Conservation (phyloP, 1,140 invertebrate genomes). For the Drosophila pseudoananassae region DNA sequence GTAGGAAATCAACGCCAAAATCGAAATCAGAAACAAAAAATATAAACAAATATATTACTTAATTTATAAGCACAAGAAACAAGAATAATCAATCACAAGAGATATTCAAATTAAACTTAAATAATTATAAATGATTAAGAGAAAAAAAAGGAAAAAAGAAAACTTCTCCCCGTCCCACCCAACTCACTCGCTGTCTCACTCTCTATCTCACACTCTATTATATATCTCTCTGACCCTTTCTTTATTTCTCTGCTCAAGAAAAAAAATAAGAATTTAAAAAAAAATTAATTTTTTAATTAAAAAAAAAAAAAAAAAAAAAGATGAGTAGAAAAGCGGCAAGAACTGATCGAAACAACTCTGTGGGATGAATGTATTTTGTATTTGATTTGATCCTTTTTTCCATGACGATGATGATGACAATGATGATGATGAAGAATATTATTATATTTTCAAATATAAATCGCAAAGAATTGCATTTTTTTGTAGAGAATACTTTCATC, state of each 20-base stretch:
- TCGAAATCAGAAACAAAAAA: conserved; percentile 6
- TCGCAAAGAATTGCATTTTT: conserved; percentile 24
- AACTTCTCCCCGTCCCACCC: neutral
- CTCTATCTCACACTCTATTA: conserved; percentile 1
- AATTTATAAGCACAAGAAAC: conserved; percentile 41
- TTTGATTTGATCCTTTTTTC: conserved; percentile 22
- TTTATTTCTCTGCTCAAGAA: conserved; percentile 4
- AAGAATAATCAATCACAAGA: conserved; percentile 21
- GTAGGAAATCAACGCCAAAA: conserved; percentile 28
- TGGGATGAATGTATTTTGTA: conserved; percentile 46
- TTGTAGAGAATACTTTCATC: conserved; percentile 14
- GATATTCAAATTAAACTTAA: conserved; percentile 33
- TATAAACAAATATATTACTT: conserved; percentile 53
- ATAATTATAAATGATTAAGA: conserved; percentile 42
- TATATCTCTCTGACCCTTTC: conserved; percentile 1
- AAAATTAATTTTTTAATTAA: neutral
- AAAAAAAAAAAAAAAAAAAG: neutral
- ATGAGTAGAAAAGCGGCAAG: conserved; percentile 31
- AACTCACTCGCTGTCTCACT: neutral
- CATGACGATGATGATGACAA: neutral
- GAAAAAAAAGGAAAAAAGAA: conserved; percentile 3
- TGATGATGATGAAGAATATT: conserved; percentile 9
- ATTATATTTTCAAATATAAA: conserved; percentile 4
- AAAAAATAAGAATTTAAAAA: neutral
- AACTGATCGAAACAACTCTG: conserved; percentile 81